These are phyloP conservation scores for Calliopsis andreniformis DNA, from an alignment of 1,140 invertebrate species.

Conservation along the genomic window DNA sequence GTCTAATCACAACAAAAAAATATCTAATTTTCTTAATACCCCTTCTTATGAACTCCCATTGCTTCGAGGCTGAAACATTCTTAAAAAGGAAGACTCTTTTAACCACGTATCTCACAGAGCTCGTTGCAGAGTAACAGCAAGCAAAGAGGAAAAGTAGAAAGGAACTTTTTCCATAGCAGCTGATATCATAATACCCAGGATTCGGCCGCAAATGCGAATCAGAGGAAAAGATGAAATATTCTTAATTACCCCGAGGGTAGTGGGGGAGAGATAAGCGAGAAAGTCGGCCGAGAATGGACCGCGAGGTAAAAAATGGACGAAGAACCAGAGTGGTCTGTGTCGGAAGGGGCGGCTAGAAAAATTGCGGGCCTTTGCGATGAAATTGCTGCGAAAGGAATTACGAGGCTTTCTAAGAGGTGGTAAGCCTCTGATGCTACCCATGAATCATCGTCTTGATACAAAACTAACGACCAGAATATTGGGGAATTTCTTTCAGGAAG, in stretches of 20 bases:
- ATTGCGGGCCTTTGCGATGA: constrained; percentile 17
- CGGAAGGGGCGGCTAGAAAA: constrained; percentile 5
- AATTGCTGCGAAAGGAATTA: constrained; percentile 57
- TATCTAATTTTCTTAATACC: no score
- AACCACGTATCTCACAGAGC: no score
- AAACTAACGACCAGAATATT: not conserved
- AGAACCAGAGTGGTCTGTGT: not conserved
- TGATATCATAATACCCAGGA: not conserved
- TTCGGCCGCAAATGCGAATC: constrained; percentile 21
- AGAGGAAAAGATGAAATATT: constrained; percentile 27
- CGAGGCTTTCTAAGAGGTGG: not conserved
- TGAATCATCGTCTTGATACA: constrained; percentile 2
- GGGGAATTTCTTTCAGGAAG: not conserved
- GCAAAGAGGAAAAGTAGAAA: no score
- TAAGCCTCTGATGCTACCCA: not conserved
- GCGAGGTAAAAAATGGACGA: constrained; percentile 10
- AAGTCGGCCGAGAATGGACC: not conserved
- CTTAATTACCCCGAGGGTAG: constrained; percentile 36
- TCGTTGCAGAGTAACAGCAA: no score
- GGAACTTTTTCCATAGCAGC: not conserved
- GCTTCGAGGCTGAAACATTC: no score
- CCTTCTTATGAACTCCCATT: no score
- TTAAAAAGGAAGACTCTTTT: no score
- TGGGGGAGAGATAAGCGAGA: constrained; percentile 1
- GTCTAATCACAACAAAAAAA: no score